Base-by-base conservation (phyloP, 1,140 invertebrate species). In the Aphelenchoides besseyi region DNA sequence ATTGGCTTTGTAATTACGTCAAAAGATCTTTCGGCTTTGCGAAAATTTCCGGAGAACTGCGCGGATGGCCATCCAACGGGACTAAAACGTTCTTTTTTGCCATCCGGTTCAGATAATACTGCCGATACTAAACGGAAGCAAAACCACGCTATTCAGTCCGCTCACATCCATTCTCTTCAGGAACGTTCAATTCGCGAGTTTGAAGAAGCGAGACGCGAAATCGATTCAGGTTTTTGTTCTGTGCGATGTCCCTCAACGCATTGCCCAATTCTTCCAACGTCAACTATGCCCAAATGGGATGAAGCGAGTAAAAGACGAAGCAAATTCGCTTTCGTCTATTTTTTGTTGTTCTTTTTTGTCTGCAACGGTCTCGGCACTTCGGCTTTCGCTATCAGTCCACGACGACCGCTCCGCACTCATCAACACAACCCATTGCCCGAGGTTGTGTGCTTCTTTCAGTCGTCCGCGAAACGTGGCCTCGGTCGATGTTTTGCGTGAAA, bases 291-390 rank as follows among this genome's bases (percentile, higher is more conserved):
- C 41, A 23, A 48, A 48, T 48, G 41, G 41, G 41, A 48, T 48
- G 41, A 48, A 48, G 41, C 41, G 41, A 48, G 41, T 48, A 48
- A 48, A 48, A 48, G 12, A 23, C 12, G 41, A 23, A 23, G 12
- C 12, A 48, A 48, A 16, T 48, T 48, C 41, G 41, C 23, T 61
- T 61, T 61, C 30, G 1, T 2, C 28, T 61, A 16, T 61, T 61
- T 61, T 61, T 61, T 61, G 59, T 61, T 61, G 59, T 2, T 61
- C 59, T n/a, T 61, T 61, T n/a, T 26, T 26, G n/a, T 61, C 2
- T 1, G 59, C 41, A 23, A 48, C 12, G 41, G 12, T 23, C 12
- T 48, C 41, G 12, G 41, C 41, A 23, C 41, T 23, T 23, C 41
- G 41, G 12, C 41, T 12, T 12, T 23, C 41, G 41, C 41, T 48